Percentiles rank a stretch among this genome's conserved stretches.
Evolutionary conservation across 2,113 vertebrate genomes (phyloP).

Genomic region (Sylvietta virens): DNA sequence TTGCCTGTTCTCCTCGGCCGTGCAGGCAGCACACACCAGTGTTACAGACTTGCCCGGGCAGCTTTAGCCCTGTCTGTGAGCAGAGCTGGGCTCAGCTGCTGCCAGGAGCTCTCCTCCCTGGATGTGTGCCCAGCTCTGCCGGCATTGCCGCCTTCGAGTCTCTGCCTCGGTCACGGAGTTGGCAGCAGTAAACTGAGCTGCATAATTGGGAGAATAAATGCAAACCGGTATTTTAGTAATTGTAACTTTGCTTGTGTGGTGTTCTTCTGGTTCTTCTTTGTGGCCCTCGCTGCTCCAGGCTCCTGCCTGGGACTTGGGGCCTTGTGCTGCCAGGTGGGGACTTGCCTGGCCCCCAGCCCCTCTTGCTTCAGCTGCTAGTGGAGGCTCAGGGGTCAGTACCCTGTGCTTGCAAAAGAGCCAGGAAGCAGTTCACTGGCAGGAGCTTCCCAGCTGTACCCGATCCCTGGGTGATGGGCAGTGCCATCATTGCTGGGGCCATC

Average conservation of each 20-base stretch:
- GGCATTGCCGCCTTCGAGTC: rapidly evolving
- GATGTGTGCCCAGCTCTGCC: background rate
- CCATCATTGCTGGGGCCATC: background rate
- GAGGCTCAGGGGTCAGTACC: background rate
- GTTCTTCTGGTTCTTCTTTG: background rate
- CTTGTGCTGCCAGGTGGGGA: background rate
- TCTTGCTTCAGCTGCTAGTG: background rate
- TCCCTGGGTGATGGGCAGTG: background rate
- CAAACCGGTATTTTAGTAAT: constrained; percentile 27
- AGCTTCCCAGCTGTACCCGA: background rate
- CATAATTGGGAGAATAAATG: constrained; percentile 29
- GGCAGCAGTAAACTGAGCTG: background rate
- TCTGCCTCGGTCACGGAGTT: background rate
- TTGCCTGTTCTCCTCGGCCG: background rate
- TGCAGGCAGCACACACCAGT: background rate
- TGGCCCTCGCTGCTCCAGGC: rapidly evolving
- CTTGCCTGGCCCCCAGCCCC: background rate
- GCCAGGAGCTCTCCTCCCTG: background rate
- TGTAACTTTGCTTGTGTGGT: background rate
- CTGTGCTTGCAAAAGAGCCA: background rate
- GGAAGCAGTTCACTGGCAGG: background rate
- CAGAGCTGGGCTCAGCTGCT: background rate
- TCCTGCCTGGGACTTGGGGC: background rate
- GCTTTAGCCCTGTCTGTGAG: background rate
- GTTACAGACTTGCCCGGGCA: background rate